Conservation (phyloP, 1,140 invertebrate genomes). For the Calycopis cecrops region DNA sequence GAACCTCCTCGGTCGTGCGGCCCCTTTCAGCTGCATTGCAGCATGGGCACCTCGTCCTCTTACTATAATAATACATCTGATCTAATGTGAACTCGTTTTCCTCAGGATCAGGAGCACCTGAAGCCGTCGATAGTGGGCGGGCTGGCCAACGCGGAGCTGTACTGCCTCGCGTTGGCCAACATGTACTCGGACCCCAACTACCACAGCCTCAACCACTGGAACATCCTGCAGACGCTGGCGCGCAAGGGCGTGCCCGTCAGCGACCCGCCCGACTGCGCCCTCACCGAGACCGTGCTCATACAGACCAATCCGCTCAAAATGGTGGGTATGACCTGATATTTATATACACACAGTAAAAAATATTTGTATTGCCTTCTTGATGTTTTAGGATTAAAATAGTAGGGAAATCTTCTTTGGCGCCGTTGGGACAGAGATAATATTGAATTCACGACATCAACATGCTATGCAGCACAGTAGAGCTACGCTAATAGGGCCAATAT, state of each 20-base stretch:
- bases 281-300: slow-evolving; percentile 97
- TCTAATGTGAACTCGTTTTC: slow-evolving; percentile 21
- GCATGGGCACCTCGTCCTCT: no score
- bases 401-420: neutral
- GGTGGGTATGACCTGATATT: slow-evolving; percentile 76
- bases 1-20: no score
- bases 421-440: no score
- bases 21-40: no score
- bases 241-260: slow-evolving; percentile 93
- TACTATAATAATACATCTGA: no score
- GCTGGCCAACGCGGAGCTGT: slow-evolving; percentile 95
- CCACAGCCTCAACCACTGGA: slow-evolving; percentile 95
- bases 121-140: slow-evolving; percentile 94
- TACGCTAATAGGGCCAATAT: no score
- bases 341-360: neutral
- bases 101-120: slow-evolving; percentile 92
- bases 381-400: no score
- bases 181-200: slow-evolving; percentile 98
- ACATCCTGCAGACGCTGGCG: slow-evolving; percentile 92
- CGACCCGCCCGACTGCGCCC: slow-evolving; percentile 88
- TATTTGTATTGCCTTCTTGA: no score
- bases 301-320: slow-evolving; percentile 96
- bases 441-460: no score
- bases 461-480: no score
- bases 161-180: slow-evolving; percentile 95